Evolutionary conservation across 2,113 vertebrate genomes (phyloP).

Genomic region (Silurus asotus): DNA sequence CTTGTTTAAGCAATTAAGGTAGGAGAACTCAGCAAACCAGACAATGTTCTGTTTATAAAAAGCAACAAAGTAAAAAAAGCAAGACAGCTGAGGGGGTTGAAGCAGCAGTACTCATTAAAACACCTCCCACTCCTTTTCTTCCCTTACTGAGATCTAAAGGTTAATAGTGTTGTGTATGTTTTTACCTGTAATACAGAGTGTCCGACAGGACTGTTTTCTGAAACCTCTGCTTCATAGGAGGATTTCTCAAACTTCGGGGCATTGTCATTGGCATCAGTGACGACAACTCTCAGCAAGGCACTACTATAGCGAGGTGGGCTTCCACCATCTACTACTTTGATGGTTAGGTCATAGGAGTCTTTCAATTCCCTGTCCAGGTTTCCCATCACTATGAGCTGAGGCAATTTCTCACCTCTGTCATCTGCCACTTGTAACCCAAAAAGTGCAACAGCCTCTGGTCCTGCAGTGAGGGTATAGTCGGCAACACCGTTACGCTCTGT

Average conservation of each 20-base stretch:
- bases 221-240: slow-evolving; percentile 87
- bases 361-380: slow-evolving; percentile 91
- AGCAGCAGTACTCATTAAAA: slow-evolving; percentile 51
- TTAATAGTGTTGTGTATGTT: slow-evolving; percentile 7
- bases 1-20: slow-evolving; percentile 39
- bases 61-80: slow-evolving; percentile 46
- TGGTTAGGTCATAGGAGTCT: slow-evolving; percentile 96
- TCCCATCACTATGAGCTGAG: slow-evolving; percentile 94
- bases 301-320: slow-evolving; percentile 90
- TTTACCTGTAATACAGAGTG: slow-evolving; percentile 96
- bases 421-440: slow-evolving; percentile 96
- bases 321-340: slow-evolving; percentile 95
- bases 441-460: slow-evolving; percentile 85
- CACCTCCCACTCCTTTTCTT: slow-evolving; percentile 36
- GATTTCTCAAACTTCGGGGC: slow-evolving; percentile 90
- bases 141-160: slow-evolving; percentile 33
- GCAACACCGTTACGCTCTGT: slow-evolving; percentile 88
- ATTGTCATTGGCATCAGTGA: slow-evolving; percentile 94
- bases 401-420: slow-evolving; percentile 92
- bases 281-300: slow-evolving; percentile 88
- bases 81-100: slow-evolving; percentile 37
- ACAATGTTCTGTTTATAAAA: slow-evolving; percentile 36
- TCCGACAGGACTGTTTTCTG: slow-evolving; percentile 92
- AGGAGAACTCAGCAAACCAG: slow-evolving; percentile 24
- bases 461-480: slow-evolving; percentile 87